phyloP scores from a whole-genome alignment of 2,113 vertebrate species.

The Taxidea taxus region DNA sequence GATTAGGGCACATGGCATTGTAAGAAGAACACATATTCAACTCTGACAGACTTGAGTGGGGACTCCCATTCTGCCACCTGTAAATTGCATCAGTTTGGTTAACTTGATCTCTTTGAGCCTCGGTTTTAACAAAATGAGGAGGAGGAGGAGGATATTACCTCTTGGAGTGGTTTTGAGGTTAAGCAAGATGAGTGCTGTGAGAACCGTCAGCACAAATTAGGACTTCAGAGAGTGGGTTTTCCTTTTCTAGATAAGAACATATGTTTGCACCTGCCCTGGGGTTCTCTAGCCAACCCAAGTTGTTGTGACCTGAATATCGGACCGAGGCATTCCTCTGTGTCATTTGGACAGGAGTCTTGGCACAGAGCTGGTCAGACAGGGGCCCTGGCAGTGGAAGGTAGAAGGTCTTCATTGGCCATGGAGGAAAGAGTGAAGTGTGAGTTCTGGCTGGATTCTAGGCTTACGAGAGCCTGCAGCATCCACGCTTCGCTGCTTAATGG shows the following conservation, averaged over 20 bases:
- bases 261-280: accelerated
- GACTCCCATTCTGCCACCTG: neutral
- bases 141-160: neutral
- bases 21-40: neutral
- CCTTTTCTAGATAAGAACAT: neutral
- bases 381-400: constrained; percentile 46
- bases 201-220: no score
- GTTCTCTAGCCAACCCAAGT: neutral
- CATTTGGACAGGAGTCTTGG: constrained; percentile 68
- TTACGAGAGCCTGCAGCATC: constrained; percentile 72
- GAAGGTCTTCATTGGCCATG: constrained; percentile 65
- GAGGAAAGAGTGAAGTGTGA: constrained; percentile 79
- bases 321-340: constrained; percentile 61
- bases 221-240: neutral
- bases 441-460: constrained; percentile 73
- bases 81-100: neutral
- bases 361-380: constrained; percentile 8
- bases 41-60: neutral
- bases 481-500: constrained; percentile 79
- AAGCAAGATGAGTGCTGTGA: neutral
- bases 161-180: neutral
- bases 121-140: neutral
- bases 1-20: neutral
- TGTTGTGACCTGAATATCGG: constrained; percentile 9
- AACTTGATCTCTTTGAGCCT: neutral